phyloP scores from a whole-genome alignment of 2,113 vertebrate species.

The Todiramphus saurophagus region DNA sequence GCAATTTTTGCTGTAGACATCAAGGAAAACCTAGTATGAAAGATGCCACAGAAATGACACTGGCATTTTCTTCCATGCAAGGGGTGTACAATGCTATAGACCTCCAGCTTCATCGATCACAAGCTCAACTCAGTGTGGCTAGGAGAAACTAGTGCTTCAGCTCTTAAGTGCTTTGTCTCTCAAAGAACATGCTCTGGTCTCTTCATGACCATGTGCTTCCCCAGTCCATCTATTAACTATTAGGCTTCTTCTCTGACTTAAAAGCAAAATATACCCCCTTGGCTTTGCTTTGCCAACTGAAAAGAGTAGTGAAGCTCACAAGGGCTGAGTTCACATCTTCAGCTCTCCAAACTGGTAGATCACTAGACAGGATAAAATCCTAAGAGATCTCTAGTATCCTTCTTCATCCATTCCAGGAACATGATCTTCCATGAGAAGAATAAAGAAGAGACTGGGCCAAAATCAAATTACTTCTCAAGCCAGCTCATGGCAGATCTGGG shows the following conservation, averaged over 20 bases:
- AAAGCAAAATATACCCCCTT: background rate
- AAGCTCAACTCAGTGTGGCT: background rate
- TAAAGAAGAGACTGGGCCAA: background rate
- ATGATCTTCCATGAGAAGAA: background rate
- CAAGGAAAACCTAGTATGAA: background rate
- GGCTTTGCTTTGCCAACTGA: background rate
- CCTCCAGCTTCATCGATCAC: background rate
- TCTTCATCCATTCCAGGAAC: background rate
- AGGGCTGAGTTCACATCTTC: background rate
- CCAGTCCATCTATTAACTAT: background rate
- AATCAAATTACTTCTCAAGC: background rate
- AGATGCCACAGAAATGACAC: background rate
- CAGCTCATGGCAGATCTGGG: background rate
- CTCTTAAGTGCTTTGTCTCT: background rate
- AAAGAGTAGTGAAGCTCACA: background rate
- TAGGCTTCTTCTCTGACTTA: background rate
- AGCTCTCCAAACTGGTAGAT: background rate
- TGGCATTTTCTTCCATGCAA: background rate
- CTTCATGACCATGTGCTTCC: background rate
- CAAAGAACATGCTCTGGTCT: background rate
- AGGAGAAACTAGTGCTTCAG: background rate
- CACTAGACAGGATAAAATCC: background rate
- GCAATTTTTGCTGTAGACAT: background rate
- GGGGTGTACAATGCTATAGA: accelerated
- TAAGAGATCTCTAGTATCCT: background rate